Conservation (phyloP, 2,113 vertebrate species). For the Illadopsis cleaveri region DNA sequence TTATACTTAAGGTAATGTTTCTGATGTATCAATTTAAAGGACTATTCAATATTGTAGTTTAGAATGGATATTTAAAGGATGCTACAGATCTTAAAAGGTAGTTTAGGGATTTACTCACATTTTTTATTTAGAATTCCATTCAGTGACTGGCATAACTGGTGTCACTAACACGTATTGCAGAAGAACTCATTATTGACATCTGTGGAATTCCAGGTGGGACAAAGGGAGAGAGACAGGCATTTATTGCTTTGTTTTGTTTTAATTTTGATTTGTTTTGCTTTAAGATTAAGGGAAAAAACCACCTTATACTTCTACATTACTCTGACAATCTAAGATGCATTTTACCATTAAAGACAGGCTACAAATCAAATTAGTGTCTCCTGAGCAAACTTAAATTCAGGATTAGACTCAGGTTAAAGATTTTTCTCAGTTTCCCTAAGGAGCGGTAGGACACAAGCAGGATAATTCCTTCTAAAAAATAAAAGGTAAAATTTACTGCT, state of each 20-base stretch:
- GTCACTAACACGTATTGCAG: not conserved
- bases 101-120: fast-evolving
- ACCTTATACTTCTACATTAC: not conserved
- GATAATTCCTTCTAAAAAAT: not conserved
- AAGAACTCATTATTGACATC: not conserved
- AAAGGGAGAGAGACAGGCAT: fast-evolving
- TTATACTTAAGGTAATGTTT: not conserved
- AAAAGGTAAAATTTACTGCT: not conserved
- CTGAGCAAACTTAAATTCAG: not conserved
- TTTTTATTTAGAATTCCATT: not conserved
- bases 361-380: not conserved
- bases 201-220: fast-evolving
- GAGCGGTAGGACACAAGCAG: not conserved
- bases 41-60: not conserved
- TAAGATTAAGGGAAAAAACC: not conserved
- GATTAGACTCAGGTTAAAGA: not conserved
- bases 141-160: not conserved
- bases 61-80: not conserved
- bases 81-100: not conserved
- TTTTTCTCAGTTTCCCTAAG: not conserved
- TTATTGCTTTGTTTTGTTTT: not conserved
- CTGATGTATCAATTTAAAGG: not conserved
- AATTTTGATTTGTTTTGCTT: not conserved
- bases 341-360: not conserved
- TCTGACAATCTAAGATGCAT: not conserved